Conservation (phyloP, 2,113 vertebrate species). For the Thymallus thymallus region DNA sequence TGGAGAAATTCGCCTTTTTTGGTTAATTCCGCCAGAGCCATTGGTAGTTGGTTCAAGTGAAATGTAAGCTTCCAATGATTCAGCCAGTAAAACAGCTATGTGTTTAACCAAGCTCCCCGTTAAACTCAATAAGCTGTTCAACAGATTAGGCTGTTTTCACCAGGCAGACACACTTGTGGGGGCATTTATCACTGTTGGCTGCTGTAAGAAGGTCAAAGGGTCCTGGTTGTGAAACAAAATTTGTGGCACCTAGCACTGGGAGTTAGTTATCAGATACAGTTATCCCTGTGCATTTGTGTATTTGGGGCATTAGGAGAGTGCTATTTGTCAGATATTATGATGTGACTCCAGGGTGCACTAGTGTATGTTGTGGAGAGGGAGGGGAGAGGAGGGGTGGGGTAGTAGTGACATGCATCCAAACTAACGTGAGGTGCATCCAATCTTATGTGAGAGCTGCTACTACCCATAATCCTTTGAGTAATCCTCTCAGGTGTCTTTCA, state of each 20-base stretch:
- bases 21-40: slow-evolving; percentile 2
- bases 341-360: too few relatives aligned
- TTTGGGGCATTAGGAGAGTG: too few relatives aligned
- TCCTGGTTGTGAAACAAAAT: too few relatives aligned
- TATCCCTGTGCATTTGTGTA: too few relatives aligned
- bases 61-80: slow-evolving; percentile 38
- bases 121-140: slow-evolving; percentile 31
- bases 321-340: too few relatives aligned
- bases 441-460: slow-evolving; percentile 23
- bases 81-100: slow-evolving; percentile 34
- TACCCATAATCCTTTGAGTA: slow-evolving; percentile 28
- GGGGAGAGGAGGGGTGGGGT: too few relatives aligned
- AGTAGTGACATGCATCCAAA: too few relatives aligned
- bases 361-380: too few relatives aligned
- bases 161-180: slow-evolving; percentile 21
- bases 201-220: background rate
- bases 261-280: too few relatives aligned
- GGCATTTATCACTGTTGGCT: slow-evolving; percentile 19
- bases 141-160: slow-evolving; percentile 23
- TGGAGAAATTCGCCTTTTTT: slow-evolving; percentile 18
- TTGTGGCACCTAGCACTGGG: too few relatives aligned
- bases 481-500: slow-evolving; percentile 40
- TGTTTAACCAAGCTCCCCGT: slow-evolving; percentile 31
- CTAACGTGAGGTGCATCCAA: slow-evolving; percentile 3
- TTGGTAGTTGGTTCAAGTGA: slow-evolving; percentile 24